phyloP scores from a whole-genome alignment of 2,888 invertebrate species.

The Plebejus melissa region DNA sequence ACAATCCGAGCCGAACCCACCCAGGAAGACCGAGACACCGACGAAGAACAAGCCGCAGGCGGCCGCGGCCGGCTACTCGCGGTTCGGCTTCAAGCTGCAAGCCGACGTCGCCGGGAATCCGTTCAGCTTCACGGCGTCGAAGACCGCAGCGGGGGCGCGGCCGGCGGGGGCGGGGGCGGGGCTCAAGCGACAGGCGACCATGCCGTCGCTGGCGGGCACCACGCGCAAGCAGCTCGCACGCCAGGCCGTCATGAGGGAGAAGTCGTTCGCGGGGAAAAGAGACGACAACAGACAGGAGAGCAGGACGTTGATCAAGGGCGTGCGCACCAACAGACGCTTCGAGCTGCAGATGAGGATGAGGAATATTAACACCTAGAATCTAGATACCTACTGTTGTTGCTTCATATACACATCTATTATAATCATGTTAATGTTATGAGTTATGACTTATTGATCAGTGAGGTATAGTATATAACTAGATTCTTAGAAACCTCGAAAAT shows the following conservation, averaged over 20 bases:
- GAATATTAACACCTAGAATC: conserved; percentile 48
- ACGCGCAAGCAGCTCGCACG: conserved; percentile 55
- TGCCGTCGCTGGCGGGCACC: conserved; percentile 52
- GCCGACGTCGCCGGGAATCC: conserved; percentile 59
- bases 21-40: conserved; percentile 44
- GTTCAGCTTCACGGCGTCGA: conserved; percentile 53
- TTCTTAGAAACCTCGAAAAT: not conserved
- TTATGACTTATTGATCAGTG: not conserved
- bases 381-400: conserved; percentile 1
- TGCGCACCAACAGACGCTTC: conserved; percentile 84
- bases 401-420: not conserved
- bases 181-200: conserved; percentile 39
- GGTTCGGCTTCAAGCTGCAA: conserved; percentile 70
- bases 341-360: conserved; percentile 85
- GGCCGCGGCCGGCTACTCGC: conserved; percentile 55
- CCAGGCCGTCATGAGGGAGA: conserved; percentile 59
- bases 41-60: conserved; percentile 45
- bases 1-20: conserved; percentile 36
- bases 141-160: not conserved
- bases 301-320: conserved; percentile 80
- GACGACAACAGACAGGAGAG: conserved; percentile 55
- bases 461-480: not conserved
- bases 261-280: conserved; percentile 56
- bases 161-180: conserved; percentile 28
- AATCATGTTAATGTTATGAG: not conserved